These are phyloP conservation scores for Deilephila elpenor DNA, from an alignment of 2,888 invertebrate species.

Conservation along the genomic window DNA sequence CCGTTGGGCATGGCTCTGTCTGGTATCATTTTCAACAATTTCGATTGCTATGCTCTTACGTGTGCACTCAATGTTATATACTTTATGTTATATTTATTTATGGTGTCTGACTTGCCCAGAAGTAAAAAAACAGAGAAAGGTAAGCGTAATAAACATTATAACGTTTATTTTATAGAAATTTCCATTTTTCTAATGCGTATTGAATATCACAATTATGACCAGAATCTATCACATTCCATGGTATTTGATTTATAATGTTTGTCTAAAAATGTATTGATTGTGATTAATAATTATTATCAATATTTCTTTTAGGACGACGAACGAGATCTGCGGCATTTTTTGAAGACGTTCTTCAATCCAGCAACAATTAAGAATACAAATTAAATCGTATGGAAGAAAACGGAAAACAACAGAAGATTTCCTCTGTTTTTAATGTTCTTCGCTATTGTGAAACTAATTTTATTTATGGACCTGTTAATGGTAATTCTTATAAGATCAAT, in stretches of 20 bases:
- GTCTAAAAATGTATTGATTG: too few species aligned
- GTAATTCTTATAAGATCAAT: slow-evolving; percentile 49
- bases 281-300: too few species aligned
- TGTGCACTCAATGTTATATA: slow-evolving; percentile 16
- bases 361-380: slow-evolving; percentile 57
- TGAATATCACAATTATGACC: too few species aligned
- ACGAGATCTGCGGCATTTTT: slow-evolving; percentile 44
- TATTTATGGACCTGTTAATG: slow-evolving; percentile 89
- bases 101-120: slow-evolving; percentile 49
- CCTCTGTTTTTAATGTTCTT: slow-evolving; percentile 88
- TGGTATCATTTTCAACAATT: slow-evolving; percentile 38
- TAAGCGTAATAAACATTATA: not conserved
- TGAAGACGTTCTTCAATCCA: slow-evolving; percentile 75
- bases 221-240: too few species aligned
- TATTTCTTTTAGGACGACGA: slow-evolving; percentile 27
- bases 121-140: slow-evolving; percentile 82
- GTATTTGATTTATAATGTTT: too few species aligned
- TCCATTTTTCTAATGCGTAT: not conserved
- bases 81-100: slow-evolving; percentile 28
- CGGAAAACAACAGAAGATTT: slow-evolving; percentile 48
- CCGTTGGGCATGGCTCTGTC: slow-evolving; percentile 42
- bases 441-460: slow-evolving; percentile 89
- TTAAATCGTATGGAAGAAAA: slow-evolving; percentile 58
- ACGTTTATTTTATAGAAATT: too few species aligned
- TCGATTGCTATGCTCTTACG: slow-evolving; percentile 52